A percentile compares a stretch with the other conserved stretches of the same genome.
phyloP scores from a whole-genome alignment of 2,888 invertebrate genomes.

The Aplocera efformata region DNA sequence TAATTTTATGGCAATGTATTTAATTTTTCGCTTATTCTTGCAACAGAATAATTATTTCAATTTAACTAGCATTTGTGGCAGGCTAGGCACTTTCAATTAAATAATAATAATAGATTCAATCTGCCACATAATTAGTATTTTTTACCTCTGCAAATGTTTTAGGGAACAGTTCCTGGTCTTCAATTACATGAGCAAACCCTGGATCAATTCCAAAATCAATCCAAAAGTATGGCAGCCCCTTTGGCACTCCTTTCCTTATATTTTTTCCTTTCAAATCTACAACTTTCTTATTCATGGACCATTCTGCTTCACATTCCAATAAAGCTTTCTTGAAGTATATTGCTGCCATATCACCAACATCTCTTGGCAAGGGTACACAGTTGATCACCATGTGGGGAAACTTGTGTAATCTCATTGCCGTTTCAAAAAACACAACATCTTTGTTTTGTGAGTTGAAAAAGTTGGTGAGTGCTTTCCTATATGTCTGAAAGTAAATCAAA shows the following conservation, averaged over 20 bases:
- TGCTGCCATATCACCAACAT: conserved; percentile 92
- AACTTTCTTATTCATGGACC: conserved; percentile 96
- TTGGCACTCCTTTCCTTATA: conserved; percentile 91
- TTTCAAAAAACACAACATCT: conserved; percentile 95
- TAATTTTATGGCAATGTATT: too few relatives aligned
- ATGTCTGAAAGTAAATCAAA: conserved; percentile 74
- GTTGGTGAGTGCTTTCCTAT: conserved; percentile 87
- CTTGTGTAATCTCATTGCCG: conserved; percentile 85
- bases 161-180: conserved; percentile 93
- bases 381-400: conserved; percentile 93
- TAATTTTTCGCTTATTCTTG: too few relatives aligned
- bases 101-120: too few relatives aligned
- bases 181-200: conserved; percentile 98
- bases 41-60: too few relatives aligned
- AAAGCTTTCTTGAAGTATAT: conserved; percentile 99
- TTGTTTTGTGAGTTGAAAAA: conserved; percentile 87
- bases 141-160: conserved; percentile 92
- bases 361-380: conserved; percentile 92
- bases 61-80: too few relatives aligned
- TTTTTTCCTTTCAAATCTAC: conserved; percentile 82
- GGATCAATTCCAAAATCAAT: conserved; percentile 95
- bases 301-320: conserved; percentile 96
- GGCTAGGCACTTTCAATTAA: too few relatives aligned
- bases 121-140: too few relatives aligned
- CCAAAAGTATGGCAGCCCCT: conserved; percentile 96